phyloP scores from a whole-genome alignment of 53 echinoderm and acorn worm genomes.

The Hippasteria phrygiana region DNA sequence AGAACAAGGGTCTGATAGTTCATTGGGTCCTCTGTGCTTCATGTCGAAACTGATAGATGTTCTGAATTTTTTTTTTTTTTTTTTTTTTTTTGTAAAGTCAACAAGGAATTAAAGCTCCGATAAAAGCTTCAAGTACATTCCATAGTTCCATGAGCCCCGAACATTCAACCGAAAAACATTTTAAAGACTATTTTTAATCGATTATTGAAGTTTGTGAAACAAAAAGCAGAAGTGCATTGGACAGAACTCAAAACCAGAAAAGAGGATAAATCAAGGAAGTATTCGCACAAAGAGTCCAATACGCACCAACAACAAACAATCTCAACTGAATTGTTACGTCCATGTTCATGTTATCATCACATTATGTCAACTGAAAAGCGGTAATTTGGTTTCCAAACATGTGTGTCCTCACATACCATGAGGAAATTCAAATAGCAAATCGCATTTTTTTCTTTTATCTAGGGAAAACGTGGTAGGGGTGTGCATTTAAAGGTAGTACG shows the following conservation, averaged over 20 bases:
- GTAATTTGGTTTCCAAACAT: too few species aligned
- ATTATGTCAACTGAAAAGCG: too few species aligned
- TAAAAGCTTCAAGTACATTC: neutral
- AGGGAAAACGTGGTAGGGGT: too few species aligned
- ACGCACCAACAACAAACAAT: neutral
- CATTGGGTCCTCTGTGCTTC: neutral
- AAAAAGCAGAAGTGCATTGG: neutral
- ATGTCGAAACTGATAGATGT: neutral
- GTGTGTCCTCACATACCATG: too few species aligned
- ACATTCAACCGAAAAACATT: neutral
- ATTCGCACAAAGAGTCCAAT: neutral
- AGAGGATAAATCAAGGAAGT: constrained; percentile 47
- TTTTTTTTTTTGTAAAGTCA: neutral
- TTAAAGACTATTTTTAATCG: neutral
- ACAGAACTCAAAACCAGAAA: constrained; percentile 17
- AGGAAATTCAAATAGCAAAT: too few species aligned
- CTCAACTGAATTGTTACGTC: neutral
- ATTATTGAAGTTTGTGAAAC: constrained; percentile 43
- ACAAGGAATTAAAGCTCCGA: neutral
- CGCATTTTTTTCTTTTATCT: too few species aligned
- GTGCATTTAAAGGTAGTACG: too few species aligned
- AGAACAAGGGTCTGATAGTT: neutral
- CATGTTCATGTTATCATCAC: neutral
- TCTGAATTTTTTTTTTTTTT: neutral
- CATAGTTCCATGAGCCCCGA: too few species aligned